Base-by-base conservation (phyloP, 2,888 invertebrate species). In the Pyralis farinalis region DNA sequence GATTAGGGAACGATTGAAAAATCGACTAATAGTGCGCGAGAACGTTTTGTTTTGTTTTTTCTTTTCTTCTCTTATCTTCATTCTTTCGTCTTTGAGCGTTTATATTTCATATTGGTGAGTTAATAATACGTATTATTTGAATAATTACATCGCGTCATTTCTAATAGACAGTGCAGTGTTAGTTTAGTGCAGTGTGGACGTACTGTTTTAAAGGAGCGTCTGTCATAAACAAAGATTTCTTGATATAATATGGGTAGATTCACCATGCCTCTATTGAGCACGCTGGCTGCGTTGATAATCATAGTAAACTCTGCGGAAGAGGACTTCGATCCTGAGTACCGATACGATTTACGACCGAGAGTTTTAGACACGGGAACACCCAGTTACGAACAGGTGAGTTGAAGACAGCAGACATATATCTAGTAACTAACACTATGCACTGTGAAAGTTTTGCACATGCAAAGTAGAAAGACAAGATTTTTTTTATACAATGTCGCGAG, bases 251-350 rank as follows among this genome's bases (percentile, higher is more conserved):
- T 87, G 88, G 82, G 83, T 81, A 78, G 53, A 61, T 51, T 40
- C 60, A 66, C 65, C 47, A 88, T 88, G 87, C 76, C 82, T 47
- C 70, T 87, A 57, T 61, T 88, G 62, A 84, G 85, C 67, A 87
- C 84, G 64, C 61, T 88, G 59, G 88, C 88, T 51, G 88, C 87
- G 49, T 58, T 88, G 71, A 84, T 88, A 58, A 85, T 88, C 47
- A 83, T 88, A 49, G 88, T 82, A 52, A 72, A 86, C 53, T 78
- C 86, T 20, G 78, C 81, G 2, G 86, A 88, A 49, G 86, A 86
- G 48, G 76, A 81, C 30, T 58, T 71, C 46, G 77, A 78, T 42
- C 55, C 57, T 34, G 72, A 75, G n/a, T 72, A 72, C 43, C 61
- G 68, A 44, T 64, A 71, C 27, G 79, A 72, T 25, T 35, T 79